Evolutionary conservation across 2,113 vertebrate species (phyloP), one percentile per base, ranked within the genome.

Genomic region (Siniperca chuatsi): DNA sequence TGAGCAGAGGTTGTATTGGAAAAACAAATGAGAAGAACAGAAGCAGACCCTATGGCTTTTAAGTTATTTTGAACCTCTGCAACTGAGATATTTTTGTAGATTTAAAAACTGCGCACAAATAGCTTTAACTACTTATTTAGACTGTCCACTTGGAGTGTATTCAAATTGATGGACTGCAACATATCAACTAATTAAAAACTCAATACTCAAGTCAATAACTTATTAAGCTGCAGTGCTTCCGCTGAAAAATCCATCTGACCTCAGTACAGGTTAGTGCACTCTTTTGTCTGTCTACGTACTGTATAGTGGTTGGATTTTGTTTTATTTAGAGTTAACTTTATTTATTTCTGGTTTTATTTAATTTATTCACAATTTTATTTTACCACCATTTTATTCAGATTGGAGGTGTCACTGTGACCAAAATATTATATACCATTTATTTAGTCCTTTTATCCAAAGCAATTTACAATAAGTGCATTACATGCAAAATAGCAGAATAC

Each of bases 231-330:
- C 18, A 21, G 15, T 23, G 21, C 16, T 62, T 68, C 62, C 20
- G 8, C 50, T 40, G 46, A 54, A 55, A 62, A 46, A 67, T 21
- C 18, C 42, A 40, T 68, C 69, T 21, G 55, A 42, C 52, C 6
- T 37, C 69, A 52, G 12, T 1, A 37, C 76, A 90, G 89, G 88
- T 92, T 29, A 75, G 85, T 85, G 11, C 37, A 25, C 8, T 50
- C 33, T 74, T 65, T 66, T 60, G 8, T 64, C 60, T 1, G 4
- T 77, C 10, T 75, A 3, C 57, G n/a, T 42, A n/a, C 13, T 73
- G 25, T 42, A 29, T 48, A 0, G 9, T 37, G 23, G 15, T 70
- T 48, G 12, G 0, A 7, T 54, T 29, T 16, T 33, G 6, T n/a
- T 60, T 21, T 48, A 35, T 54, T 54, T 57, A 13, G 37, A 33